Evolutionary conservation across 2,888 invertebrate genomes (phyloP).

Genomic region (Scaeva pyrastri): DNA sequence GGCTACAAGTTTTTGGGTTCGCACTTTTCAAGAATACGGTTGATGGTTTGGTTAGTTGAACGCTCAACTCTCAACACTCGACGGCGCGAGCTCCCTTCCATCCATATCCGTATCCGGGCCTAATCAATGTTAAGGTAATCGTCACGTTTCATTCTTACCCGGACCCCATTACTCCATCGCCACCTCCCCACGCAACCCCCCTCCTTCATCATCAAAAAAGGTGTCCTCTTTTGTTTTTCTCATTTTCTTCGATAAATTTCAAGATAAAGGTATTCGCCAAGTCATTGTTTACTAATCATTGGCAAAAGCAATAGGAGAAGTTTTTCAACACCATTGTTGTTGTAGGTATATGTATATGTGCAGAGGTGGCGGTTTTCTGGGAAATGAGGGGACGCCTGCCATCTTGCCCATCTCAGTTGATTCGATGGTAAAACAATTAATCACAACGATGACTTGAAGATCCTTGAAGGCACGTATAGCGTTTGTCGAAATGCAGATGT

Average conservation of each 20-base stretch:
- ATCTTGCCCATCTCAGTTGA: constrained; percentile 23
- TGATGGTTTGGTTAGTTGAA: background rate
- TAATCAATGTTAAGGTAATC: constrained; percentile 65
- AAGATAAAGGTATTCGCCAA: constrained; percentile 65
- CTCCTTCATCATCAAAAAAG: background rate
- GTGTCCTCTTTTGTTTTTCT: constrained; percentile 55
- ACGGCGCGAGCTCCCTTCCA: background rate
- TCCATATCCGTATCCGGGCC: constrained; percentile 54
- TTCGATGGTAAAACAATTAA: constrained; percentile 70
- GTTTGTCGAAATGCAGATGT: constrained; percentile 66
- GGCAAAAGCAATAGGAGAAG: constrained; percentile 68
- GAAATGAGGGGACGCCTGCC: background rate
- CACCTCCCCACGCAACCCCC: background rate
- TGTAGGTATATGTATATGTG: constrained; percentile 13
- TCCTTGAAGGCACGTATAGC: constrained; percentile 65
- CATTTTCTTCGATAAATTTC: constrained; percentile 30
- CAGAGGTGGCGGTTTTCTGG: background rate
- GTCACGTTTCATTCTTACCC: constrained; percentile 54
- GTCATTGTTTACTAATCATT: constrained; percentile 74
- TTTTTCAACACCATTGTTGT: constrained; percentile 24
- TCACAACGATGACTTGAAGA: constrained; percentile 70
- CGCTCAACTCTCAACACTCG: background rate
- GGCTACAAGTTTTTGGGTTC: constrained; percentile 34
- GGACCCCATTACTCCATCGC: background rate
- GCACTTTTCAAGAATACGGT: constrained; percentile 35